These are phyloP conservation scores for Atta cephalotes DNA, from an alignment of 1,140 invertebrate genomes.

Conservation along the genomic window DNA sequence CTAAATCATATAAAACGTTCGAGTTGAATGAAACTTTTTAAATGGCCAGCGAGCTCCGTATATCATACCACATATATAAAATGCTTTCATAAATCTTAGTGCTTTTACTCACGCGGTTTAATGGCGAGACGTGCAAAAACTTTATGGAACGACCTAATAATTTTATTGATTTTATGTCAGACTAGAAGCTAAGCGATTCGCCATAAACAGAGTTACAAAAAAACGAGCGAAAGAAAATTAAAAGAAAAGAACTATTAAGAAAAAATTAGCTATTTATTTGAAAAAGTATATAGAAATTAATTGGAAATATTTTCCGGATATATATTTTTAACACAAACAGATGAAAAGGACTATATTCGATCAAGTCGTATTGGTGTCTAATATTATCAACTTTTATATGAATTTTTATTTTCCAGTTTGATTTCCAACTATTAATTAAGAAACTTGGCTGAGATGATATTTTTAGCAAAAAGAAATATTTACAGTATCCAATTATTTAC, in stretches of 20 bases:
- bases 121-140: conserved; percentile 33
- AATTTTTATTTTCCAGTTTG: no score
- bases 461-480: no score
- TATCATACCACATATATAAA: conserved; percentile 30
- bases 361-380: no score
- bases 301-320: background rate
- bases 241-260: background rate
- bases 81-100: conserved; percentile 46
- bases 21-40: conserved; percentile 40
- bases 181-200: background rate
- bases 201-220: conserved; percentile 10
- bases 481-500: no score
- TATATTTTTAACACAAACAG: no score
- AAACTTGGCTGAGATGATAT: no score
- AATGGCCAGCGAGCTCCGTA: conserved; percentile 20
- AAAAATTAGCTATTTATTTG: background rate
- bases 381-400: no score
- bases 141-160: conserved; percentile 44
- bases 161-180: conserved; percentile 37
- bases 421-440: no score
- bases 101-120: conserved; percentile 29
- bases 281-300: background rate
- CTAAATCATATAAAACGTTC: conserved; percentile 7
- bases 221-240: background rate
- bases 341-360: no score